A percentile compares a stretch with the other conserved stretches of the same genome.
These are phyloP conservation scores for Danio jaintianensis DNA, from an alignment of 2,797 vertebrate genomes.

Conservation along the genomic window DNA sequence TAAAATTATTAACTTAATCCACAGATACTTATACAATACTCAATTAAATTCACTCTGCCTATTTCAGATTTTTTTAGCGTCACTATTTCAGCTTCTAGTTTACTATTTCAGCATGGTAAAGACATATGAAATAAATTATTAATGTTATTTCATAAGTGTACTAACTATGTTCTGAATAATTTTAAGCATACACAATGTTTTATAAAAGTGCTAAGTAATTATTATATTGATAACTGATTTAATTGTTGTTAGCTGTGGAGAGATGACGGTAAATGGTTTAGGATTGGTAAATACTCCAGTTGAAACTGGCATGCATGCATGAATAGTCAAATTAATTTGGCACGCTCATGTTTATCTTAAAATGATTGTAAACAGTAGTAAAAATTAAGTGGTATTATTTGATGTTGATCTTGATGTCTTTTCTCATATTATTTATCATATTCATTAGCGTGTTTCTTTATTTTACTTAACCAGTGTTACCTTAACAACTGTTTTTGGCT, in stretches of 20 bases:
- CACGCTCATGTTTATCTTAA: not conserved
- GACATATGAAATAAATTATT: not conserved
- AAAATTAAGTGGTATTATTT: not conserved
- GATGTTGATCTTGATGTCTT: not conserved
- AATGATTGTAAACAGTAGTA: not conserved
- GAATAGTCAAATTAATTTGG: not conserved
- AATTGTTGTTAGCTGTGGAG: not conserved
- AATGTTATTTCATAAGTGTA: not conserved
- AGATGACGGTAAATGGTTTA: not conserved
- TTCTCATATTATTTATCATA: not conserved
- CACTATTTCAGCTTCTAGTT: not conserved
- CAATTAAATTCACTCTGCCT: no score
- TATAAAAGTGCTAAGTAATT: not conserved
- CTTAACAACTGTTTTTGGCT: no score
- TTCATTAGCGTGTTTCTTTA: no score
- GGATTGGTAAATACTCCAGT: not conserved
- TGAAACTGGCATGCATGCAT: not conserved
- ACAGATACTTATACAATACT: no score
- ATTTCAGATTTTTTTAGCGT: no score
- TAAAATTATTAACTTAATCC: no score
- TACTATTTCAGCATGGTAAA: not conserved
- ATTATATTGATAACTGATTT: not conserved
- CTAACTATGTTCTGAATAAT: not conserved
- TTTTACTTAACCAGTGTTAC: no score
- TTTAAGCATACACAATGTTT: not conserved